Base-by-base conservation (phyloP, 2,888 invertebrate genomes). In the Andrena praecox region DNA sequence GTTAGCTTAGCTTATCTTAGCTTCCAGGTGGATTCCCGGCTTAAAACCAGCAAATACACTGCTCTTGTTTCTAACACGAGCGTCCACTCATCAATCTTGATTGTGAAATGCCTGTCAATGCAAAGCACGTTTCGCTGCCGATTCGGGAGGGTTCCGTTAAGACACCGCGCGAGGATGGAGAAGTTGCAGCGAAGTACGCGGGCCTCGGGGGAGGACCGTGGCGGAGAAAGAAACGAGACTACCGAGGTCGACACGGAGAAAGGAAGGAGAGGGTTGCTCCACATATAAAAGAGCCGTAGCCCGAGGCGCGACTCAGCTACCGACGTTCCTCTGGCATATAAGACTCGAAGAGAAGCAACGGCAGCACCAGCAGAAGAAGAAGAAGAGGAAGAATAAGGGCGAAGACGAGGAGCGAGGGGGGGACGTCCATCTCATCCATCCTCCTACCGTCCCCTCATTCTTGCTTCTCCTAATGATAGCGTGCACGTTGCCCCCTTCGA, bases 391-490 rank as follows among this genome's bases (percentile, higher is more conserved):
- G 31, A 64, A 66, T 66, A 68, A 76, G 35, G 75, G 29, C 42
- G 69, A 16, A 59, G 62, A 33, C 31, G 77, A 54, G 71, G 72
- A 59, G 70, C 48, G 67, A 80, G 79, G 82, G 80, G 78, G 80
- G 79, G 79, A 80, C 86, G 83, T 90, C 81, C 88, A 85, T 88
- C 89, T 89, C 85, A 85, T 91, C 90, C 91, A 91, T 92, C 90
- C 92, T 91, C 89, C 89, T 87, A 87, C 90, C 91, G 87, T 90
- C 82, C 87, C 87, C 87, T 89, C 89, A 88, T 91, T 91, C 90
- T 89, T 88, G 89, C 88, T 84, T 87, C 89, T 88, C 89, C 91
- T 93, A 93, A 93, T 93, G 92, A 93, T 93, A 93, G 93, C 92
- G 92, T 92, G 89, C 90, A 86, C 83, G 84, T 78, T 87, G 82